A percentile compares a stretch with the other conserved stretches of the same genome.
Evolutionary conservation across 2,797 vertebrate genomes (phyloP).

Genomic region (Scleropages formosus): DNA sequence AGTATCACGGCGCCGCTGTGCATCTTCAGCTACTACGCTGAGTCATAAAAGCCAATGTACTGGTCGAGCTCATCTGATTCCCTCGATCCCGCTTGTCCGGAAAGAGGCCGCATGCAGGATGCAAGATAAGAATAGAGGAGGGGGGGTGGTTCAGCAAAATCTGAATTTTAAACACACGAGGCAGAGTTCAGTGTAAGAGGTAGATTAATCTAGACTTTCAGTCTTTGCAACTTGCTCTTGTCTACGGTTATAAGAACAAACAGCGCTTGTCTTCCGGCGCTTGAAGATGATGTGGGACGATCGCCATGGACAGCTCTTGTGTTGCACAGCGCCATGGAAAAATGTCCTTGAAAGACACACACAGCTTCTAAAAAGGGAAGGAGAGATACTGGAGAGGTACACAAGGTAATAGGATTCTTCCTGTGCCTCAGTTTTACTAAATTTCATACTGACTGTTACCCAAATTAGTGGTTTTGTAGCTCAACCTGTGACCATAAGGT

Average conservation of each 20-base stretch:
- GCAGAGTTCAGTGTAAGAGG: too few species aligned
- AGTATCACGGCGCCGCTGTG: conserved; percentile 36
- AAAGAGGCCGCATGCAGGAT: background rate
- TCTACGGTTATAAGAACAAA: too few species aligned
- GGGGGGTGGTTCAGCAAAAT: too few species aligned
- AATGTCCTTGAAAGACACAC: background rate
- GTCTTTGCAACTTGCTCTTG: too few species aligned
- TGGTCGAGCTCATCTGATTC: background rate
- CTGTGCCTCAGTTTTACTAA: background rate
- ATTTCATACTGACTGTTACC: background rate
- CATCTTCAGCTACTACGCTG: background rate
- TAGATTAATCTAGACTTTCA: too few species aligned
- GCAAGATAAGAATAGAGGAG: background rate
- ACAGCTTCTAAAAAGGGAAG: background rate
- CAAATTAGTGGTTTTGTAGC: too few species aligned
- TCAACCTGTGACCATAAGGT: too few species aligned
- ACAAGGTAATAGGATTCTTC: background rate
- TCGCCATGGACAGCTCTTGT: too few species aligned
- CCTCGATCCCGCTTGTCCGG: background rate
- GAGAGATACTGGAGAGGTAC: background rate
- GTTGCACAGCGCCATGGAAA: background rate
- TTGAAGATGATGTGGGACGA: too few species aligned
- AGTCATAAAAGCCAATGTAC: background rate
- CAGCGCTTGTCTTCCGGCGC: too few species aligned
- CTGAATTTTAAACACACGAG: too few species aligned